Percentiles rank a stretch among this genome's conserved stretches.
These are phyloP conservation scores for Altica lythri DNA, from an alignment of 2,888 invertebrate genomes.

Conservation along the genomic window DNA sequence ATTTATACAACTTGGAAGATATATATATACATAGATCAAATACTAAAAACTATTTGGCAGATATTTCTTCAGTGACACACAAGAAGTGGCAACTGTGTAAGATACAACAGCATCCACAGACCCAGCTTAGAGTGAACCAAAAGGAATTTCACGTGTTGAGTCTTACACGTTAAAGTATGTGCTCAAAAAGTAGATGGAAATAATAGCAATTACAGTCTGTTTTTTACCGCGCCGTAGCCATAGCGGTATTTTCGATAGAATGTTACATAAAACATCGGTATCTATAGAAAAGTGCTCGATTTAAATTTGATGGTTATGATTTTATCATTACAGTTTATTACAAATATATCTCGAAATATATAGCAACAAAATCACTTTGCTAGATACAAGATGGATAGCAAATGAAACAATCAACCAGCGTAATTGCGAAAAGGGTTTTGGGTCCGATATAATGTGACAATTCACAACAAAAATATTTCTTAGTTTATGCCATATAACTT, in stretches of 20 bases:
- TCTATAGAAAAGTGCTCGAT: constrained; percentile 18
- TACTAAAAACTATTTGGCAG: too few relatives aligned
- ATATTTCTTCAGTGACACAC: background rate
- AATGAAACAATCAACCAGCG: too few relatives aligned
- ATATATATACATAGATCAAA: too few relatives aligned
- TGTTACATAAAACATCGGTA: constrained; percentile 28
- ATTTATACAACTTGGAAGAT: too few relatives aligned
- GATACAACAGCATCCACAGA: constrained; percentile 27
- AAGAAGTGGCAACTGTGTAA: constrained; percentile 20
- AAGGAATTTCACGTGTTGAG: constrained; percentile 45
- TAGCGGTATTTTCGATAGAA: constrained; percentile 39
- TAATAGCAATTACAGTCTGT: constrained; percentile 44
- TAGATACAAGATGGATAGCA: too few relatives aligned
- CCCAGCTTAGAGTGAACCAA: constrained; percentile 36
- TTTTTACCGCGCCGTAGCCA: constrained; percentile 32
- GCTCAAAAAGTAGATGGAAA: constrained; percentile 43
- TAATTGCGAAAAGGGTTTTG: too few relatives aligned
- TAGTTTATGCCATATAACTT: too few relatives aligned
- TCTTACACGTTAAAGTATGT: constrained; percentile 42
- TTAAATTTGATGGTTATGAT: constrained; percentile 31
- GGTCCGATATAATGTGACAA: background rate
- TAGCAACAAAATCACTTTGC: too few relatives aligned
- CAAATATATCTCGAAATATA: too few relatives aligned
- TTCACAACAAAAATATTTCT: too few relatives aligned
- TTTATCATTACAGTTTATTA: too few relatives aligned